Evolutionary conservation across 92 coral and sea anemone genomes (phyloP), one percentile per base, ranked within the genome.

Genomic region (Desmophyllum pertusum): DNA sequence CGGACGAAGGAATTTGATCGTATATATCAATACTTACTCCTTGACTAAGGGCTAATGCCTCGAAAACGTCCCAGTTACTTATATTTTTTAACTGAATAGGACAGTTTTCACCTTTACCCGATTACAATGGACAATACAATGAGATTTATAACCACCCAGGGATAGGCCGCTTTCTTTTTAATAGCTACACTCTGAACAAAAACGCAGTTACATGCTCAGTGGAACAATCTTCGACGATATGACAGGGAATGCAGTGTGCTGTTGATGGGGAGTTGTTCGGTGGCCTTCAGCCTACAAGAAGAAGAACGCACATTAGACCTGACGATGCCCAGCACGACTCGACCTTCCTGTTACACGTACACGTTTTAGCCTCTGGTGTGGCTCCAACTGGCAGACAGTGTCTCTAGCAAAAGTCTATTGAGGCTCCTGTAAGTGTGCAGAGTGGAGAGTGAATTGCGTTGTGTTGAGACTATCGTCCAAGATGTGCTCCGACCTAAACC

Each of bases 251-350:
- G 79, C 61, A 21, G 40, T 52, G 77, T 27, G 73, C 89, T 5
- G 62, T 70, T 30, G 85, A 72, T 21, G 78, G 87, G 35, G 86
- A 88, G 50, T 62, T 91, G 77, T 94, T 91, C 41, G 98, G 95
- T 31, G 70, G 80, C 30, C 85, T 94, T 41, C 57, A 50, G n/a
- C 6, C 92, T 94, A 11, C 76, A 79, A 21, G 86, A 73, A n/a
- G 90, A 84, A 19, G 84, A n/a, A 78, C 40, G 91, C 92, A 1
- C 71, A n/a, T 94, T 3, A 84, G 92, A 52, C 93, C 90, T 6
- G 98, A 91, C 45, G 93, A 94, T 66, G 81, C 83, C 27, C 98
- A 0, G 98, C 95, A 4, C 89, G 98, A 23, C 71, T 91, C n/a
- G n/a, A n/a, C n/a, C n/a, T n/a, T n/a, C n/a, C n/a, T n/a, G n/a